phyloP scores from a whole-genome alignment of 1,140 invertebrate genomes.

The Centruroides vittatus region DNA sequence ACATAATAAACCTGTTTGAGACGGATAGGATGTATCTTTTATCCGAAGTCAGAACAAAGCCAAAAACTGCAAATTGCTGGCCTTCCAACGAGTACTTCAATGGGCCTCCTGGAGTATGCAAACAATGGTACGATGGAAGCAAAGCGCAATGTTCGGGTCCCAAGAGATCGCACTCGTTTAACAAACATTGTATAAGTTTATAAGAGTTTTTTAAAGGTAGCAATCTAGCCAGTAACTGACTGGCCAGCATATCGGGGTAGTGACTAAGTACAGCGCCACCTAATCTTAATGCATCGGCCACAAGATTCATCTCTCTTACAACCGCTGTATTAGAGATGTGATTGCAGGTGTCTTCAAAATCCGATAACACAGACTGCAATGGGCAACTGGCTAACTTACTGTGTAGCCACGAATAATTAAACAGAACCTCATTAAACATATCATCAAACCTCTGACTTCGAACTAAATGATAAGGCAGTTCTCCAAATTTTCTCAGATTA shows the following conservation, averaged over 20 bases:
- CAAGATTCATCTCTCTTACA: slow-evolving; percentile 42
- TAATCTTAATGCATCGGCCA: slow-evolving; percentile 83
- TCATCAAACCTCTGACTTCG: slow-evolving; percentile 80
- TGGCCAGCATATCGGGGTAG: slow-evolving; percentile 90
- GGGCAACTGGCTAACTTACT: slow-evolving; percentile 91
- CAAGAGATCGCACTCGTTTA: slow-evolving; percentile 75
- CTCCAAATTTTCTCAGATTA: slow-evolving; percentile 82
- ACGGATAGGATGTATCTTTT: slow-evolving; percentile 88
- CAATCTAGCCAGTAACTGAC: slow-evolving; percentile 81
- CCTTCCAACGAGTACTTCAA: slow-evolving; percentile 95
- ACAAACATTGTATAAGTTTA: slow-evolving; percentile 65
- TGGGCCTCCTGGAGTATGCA: slow-evolving; percentile 93
- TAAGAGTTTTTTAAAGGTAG: slow-evolving; percentile 78
- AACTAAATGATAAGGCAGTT: slow-evolving; percentile 87
- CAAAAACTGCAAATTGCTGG: slow-evolving; percentile 95
- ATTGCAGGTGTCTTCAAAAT: slow-evolving; percentile 85
- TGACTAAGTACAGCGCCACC: slow-evolving; percentile 77
- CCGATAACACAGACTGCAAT: slow-evolving; percentile 79
- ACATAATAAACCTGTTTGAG: slow-evolving; percentile 93
- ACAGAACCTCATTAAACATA: slow-evolving; percentile 82
- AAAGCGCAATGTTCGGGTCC: slow-evolving; percentile 78
- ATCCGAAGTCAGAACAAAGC: slow-evolving; percentile 80
- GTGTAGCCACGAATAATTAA: slow-evolving; percentile 96
- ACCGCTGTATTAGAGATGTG: slow-evolving; percentile 72
- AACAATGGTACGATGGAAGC: slow-evolving; percentile 82